phyloP scores from a whole-genome alignment of 2,888 invertebrate genomes.

The Rhagium mordax region DNA sequence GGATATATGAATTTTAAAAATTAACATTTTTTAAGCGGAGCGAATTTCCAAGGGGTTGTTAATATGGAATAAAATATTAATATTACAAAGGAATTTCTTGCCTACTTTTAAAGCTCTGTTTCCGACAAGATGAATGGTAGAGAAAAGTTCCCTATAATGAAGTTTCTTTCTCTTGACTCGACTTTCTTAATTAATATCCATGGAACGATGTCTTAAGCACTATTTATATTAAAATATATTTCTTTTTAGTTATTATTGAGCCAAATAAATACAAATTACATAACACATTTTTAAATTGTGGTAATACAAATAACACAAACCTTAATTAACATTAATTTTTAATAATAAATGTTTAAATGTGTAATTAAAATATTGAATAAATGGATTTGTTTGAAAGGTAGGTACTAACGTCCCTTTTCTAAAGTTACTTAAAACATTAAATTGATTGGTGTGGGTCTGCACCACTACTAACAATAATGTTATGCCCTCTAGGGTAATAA shows the following conservation, averaged over 20 bases:
- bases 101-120: neutral
- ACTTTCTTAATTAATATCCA: neutral
- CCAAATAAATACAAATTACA: neutral
- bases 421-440: too few relatives aligned
- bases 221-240: neutral
- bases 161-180: neutral
- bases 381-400: too few relatives aligned
- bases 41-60: neutral
- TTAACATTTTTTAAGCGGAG: neutral
- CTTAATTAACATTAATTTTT: too few relatives aligned
- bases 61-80: neutral
- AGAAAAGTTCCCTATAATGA: neutral
- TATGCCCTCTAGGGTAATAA: too few relatives aligned
- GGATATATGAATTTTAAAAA: too few relatives aligned
- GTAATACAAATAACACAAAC: too few relatives aligned
- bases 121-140: neutral
- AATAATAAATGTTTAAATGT: too few relatives aligned
- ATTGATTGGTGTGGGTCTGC: too few relatives aligned
- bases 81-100: neutral
- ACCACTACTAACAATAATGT: too few relatives aligned
- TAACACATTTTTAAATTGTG: neutral
- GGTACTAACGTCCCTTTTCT: too few relatives aligned
- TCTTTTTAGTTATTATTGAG: neutral
- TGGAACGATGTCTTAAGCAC: neutral
- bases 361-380: too few relatives aligned